phyloP scores from a whole-genome alignment of 2,113 vertebrate species.

The Coptodon rendalli region DNA sequence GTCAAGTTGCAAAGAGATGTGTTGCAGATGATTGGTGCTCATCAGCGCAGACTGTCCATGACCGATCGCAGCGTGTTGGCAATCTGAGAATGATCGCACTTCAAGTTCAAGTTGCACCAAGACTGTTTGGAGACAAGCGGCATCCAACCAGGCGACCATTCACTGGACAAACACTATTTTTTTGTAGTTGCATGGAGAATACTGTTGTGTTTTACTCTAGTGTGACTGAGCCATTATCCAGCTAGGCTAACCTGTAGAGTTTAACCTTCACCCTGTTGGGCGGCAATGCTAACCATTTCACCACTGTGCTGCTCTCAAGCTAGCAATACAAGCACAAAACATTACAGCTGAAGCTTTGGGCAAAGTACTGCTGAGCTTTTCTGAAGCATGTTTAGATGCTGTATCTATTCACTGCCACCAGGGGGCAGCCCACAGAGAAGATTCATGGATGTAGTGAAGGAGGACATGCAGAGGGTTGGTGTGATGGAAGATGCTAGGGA shows the following conservation, averaged over 20 bases:
- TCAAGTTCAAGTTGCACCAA: background rate
- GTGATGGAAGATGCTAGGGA: background rate
- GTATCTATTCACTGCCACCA: background rate
- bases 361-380: background rate
- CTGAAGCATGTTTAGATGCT: background rate
- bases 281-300: fast-evolving
- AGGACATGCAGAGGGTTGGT: background rate
- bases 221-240: background rate
- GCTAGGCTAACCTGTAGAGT: background rate
- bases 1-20: background rate
- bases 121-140: background rate
- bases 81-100: background rate
- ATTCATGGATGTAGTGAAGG: background rate
- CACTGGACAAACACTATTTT: background rate
- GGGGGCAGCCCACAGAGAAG: background rate
- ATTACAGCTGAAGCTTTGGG: background rate
- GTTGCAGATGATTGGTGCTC: background rate
- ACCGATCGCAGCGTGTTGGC: background rate
- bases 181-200: background rate
- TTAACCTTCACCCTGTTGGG: background rate
- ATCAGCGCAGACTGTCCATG: fast-evolving
- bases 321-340: background rate
- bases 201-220: background rate
- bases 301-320: background rate
- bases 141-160: background rate